A percentile compares a stretch with the other conserved stretches of the same genome.
Evolutionary conservation across 1,140 invertebrate species (phyloP).

Genomic region (Berghia stephanieae): DNA sequence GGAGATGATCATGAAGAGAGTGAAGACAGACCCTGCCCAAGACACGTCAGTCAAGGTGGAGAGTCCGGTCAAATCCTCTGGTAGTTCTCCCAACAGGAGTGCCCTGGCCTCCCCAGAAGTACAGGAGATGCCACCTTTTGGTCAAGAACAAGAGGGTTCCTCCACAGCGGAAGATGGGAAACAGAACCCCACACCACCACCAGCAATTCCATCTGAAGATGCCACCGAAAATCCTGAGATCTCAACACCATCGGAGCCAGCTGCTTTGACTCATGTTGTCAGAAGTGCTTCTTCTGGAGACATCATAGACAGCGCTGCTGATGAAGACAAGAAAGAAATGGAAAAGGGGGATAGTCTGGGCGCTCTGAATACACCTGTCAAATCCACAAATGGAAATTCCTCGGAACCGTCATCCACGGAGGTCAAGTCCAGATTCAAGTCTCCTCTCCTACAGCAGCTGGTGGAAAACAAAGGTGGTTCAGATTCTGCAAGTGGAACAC

Average conservation of each 20-base stretch:
- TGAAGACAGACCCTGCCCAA: conserved; percentile 50
- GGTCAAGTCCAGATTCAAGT: conserved; percentile 54
- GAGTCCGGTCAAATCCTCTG: conserved; percentile 36
- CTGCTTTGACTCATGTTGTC: neutral
- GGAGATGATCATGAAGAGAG: conserved; percentile 65
- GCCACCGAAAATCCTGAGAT: conserved; percentile 9
- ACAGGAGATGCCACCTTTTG: conserved; percentile 26
- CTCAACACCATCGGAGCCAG: conserved; percentile 3
- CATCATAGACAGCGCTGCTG: neutral
- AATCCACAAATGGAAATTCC: neutral
- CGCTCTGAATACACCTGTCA: neutral
- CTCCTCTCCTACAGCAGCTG: conserved; percentile 57
- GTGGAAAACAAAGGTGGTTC: conserved; percentile 44
- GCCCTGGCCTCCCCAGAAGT: conserved; percentile 29
- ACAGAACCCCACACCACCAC: neutral
- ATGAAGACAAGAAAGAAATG: conserved; percentile 9
- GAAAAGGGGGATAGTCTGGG: neutral
- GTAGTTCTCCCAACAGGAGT: conserved; percentile 42
- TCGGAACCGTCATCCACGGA: conserved; percentile 4
- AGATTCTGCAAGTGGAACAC: conserved; percentile 4
- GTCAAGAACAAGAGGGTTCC: conserved; percentile 18
- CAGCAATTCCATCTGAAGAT: conserved; percentile 5
- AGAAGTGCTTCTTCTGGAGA: conserved; percentile 8
- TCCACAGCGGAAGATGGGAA: conserved; percentile 3
- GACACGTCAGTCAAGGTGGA: neutral